Base-by-base conservation (phyloP, 2,797 vertebrate genomes). In the Gymnoscopelus microlampas region DNA sequence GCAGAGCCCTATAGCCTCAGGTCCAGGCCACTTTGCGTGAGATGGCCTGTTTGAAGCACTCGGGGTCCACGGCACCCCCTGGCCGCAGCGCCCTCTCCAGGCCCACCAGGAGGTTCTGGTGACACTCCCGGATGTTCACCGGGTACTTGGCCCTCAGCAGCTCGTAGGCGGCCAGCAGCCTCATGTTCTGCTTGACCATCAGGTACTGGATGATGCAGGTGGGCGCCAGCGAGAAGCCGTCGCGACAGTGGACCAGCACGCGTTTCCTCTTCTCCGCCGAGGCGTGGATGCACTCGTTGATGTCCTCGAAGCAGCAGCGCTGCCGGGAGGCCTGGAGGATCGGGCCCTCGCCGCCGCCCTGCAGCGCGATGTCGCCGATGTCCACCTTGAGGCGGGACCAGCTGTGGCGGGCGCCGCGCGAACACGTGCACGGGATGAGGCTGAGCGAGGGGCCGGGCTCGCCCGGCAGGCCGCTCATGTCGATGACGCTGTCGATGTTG, bases 121-220 rank as follows among this genome's bases (percentile, higher is more conserved):
- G 94, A 72, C 88, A 85, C 71, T 95, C 94, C 10, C 82, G 84
- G 87, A 95, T 94, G 87, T 95, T 95, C 58, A 96, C 85, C 0
- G 86, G 93, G 79, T 96, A 94, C 66, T 88, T 90, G 73, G 91
- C 90, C 69, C 92, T 87, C 69, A 95, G 87, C 2, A 95, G 85
- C 85, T 95, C 94, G 0, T 95, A 96, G 35, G 94, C 94, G 1
- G 94, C 85, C 13, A 95, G 90, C 63, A 96, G 91, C 82, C 92
- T 90, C 94, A 95, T 95, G 85, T 92, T 93, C 81, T 94, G 94
- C 49, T 92, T 94, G 74, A 95, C 92, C 94, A 96, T 95, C 79
- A 95, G 91, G 66, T 96, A 96, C 80, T 94, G 94, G 82, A 95
- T 95, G 85, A 95, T 84, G 0, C 94, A 95, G 0, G 93, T 94